These are phyloP conservation scores for Agrochola circellaris DNA, from an alignment of 2,888 invertebrate genomes.

Conservation along the genomic window DNA sequence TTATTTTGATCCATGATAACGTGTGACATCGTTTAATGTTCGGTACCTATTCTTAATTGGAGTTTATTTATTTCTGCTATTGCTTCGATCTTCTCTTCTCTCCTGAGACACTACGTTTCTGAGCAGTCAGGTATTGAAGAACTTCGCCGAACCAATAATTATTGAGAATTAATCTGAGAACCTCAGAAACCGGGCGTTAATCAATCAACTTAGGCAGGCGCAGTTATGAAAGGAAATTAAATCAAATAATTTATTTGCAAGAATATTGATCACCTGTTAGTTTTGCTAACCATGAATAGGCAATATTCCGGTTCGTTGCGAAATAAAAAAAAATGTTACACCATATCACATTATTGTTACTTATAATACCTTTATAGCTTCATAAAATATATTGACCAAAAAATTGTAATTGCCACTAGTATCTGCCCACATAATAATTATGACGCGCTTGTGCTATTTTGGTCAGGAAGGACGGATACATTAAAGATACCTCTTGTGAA, in stretches of 20 bases:
- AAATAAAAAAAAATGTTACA: conserved; percentile 27
- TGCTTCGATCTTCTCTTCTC: neutral
- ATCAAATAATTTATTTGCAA: conserved; percentile 20
- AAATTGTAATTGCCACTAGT: conserved; percentile 21
- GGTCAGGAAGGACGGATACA: neutral
- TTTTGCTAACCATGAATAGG: conserved; percentile 5
- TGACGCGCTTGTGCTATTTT: neutral
- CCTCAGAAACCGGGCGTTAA: neutral
- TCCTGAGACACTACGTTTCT: neutral
- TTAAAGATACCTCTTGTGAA: neutral
- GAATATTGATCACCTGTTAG: conserved; percentile 28
- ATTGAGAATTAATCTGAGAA: neutral
- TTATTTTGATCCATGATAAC: conserved; percentile 8
- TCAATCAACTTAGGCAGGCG: conserved; percentile 6
- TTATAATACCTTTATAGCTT: neutral
- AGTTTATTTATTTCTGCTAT: neutral
- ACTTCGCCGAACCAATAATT: neutral
- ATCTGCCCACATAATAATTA: conserved; percentile 1
- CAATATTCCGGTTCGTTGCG: conserved; percentile 19
- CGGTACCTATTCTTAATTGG: neutral
- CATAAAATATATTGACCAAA: conserved; percentile 16
- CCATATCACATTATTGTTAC: conserved; percentile 30
- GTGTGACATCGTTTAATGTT: neutral
- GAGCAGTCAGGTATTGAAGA: neutral
- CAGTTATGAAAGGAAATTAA: conserved; percentile 15